Percentiles rank a stretch among this genome's conserved stretches.
These are phyloP conservation scores for Pilophorus perplexus DNA, from an alignment of 2,888 invertebrate genomes.

Conservation along the genomic window DNA sequence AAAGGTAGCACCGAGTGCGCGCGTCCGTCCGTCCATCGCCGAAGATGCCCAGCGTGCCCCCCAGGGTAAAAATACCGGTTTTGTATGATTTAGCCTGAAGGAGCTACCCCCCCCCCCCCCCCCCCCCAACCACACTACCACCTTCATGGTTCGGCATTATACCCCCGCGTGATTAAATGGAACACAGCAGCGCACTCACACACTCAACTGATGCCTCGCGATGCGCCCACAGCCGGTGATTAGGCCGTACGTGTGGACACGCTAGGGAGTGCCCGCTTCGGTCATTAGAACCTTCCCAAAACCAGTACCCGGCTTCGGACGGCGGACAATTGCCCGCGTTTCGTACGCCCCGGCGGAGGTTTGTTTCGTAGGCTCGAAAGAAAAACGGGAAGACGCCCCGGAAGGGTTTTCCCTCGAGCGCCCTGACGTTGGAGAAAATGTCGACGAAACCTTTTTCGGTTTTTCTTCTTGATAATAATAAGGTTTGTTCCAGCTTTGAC, in stretches of 20 bases:
- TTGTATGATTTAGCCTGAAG: constrained; percentile 34
- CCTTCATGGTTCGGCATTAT: constrained; percentile 32
- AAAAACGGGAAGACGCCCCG: no score
- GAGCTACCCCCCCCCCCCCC: constrained; percentile 1
- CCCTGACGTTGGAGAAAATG: no score
- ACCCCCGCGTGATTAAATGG: constrained; percentile 37
- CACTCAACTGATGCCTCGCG: constrained; percentile 1
- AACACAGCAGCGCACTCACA: constrained; percentile 20
- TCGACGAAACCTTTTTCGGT: no score
- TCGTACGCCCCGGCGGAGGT: not conserved
- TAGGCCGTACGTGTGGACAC: constrained; percentile 34
- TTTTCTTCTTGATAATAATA: no score
- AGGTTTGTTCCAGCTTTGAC: no score
- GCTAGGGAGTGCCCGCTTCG: constrained; percentile 29
- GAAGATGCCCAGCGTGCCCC: constrained; percentile 26
- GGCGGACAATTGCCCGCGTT: constrained; percentile 15
- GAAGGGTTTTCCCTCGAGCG: no score
- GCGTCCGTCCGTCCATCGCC: constrained; percentile 7
- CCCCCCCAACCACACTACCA: no score
- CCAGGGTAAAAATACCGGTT: constrained; percentile 34
- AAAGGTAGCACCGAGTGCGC: constrained; percentile 9
- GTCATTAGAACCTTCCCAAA: constrained; percentile 28
- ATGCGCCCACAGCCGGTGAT: constrained; percentile 23
- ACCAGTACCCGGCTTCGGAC: constrained; percentile 26
- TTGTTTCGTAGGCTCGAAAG: no score